Percentiles rank a stretch among this genome's conserved stretches.
Evolutionary conservation across 2,888 invertebrate genomes (phyloP).

Genomic region (Ophion ventricosus): DNA sequence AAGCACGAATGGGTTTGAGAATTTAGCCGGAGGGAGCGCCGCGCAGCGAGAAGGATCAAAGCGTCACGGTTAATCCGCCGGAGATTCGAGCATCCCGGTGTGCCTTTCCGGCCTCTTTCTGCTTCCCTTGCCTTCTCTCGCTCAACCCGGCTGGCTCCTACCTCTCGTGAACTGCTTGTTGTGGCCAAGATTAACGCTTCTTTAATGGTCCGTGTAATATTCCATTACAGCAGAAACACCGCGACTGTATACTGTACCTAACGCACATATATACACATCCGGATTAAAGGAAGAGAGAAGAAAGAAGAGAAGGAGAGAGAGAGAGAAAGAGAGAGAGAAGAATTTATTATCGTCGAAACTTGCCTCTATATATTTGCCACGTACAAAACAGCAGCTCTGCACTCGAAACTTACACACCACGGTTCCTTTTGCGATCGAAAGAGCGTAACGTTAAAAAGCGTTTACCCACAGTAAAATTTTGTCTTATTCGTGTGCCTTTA

Average conservation of each 20-base stretch:
- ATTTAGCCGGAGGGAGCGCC: slow-evolving; percentile 66
- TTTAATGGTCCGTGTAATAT: slow-evolving; percentile 83
- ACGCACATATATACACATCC: background rate
- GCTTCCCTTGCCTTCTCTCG: slow-evolving; percentile 20
- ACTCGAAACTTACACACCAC: slow-evolving; percentile 23
- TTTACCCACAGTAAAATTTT: background rate
- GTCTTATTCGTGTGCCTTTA: too few species aligned
- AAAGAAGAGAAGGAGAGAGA: slow-evolving; percentile 23
- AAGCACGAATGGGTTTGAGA: slow-evolving; percentile 52
- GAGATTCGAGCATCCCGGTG: slow-evolving; percentile 68
- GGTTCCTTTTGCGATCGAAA: background rate
- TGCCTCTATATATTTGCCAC: slow-evolving; percentile 28
- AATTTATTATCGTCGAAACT: slow-evolving; percentile 71
- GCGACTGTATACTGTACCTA: slow-evolving; percentile 31
- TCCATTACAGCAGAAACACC: slow-evolving; percentile 78
- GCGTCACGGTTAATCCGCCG: slow-evolving; percentile 78
- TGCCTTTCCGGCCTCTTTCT: slow-evolving; percentile 67
- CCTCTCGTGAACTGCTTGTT: slow-evolving; percentile 79
- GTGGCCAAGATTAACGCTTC: slow-evolving; percentile 82
- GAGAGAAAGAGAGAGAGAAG: slow-evolving; percentile 28
- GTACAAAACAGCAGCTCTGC: slow-evolving; percentile 34
- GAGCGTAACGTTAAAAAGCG: background rate
- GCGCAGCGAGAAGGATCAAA: slow-evolving; percentile 78
- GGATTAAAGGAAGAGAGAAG: slow-evolving; percentile 3
- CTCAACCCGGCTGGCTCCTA: slow-evolving; percentile 66